Base-by-base conservation (phyloP, 2,888 invertebrate genomes). In the Stenichneumon culpator region DNA sequence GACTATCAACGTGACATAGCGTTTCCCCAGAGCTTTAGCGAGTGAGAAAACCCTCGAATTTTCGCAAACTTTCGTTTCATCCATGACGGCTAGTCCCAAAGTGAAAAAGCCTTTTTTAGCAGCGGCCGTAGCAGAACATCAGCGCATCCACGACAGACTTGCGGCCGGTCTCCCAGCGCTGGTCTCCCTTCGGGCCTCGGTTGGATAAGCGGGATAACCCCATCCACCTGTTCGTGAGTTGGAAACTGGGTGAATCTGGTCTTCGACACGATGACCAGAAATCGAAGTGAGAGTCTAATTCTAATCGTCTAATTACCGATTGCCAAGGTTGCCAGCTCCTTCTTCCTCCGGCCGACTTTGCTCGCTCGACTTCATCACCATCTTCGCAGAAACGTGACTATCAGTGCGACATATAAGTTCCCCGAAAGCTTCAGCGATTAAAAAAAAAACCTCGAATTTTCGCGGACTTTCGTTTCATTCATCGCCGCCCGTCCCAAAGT, bases 141-240 rank as follows among this genome's bases (percentile, higher is more conserved):
- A 16, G 28, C 60, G 60, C 22, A 57, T 57, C 39, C 72, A 44
- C 25, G 57, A 9, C 60, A 1, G 9, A 14, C 16, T 44, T 67
- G 52, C 79, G 50, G 86, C 75, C 86, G 84, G 89, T 88, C 89
- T 91, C 90, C 90, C 89, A 88, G 89, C 89, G 85, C 60, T 70
- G 89, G 91, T 92, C 92, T 93, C 92, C 92, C 92, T 92, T 90
- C 91, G 91, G 91, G 91, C 92, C 92, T 93, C 92, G 92, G 93
- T 92, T 73, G 93, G 93, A 93, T 93, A 93, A 94, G 92, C 93
- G 90, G 92, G 92, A 88, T 93, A 93, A 93, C 92, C 91, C 92
- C 92, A 92, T 93, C 94, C 93, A 93, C 93, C 93, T 94, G 93
- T 93, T 93, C 32, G 5, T 4, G 32, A 32, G 0, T 32, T 32